These are phyloP conservation scores for Pollenia griseotomentosa DNA, from an alignment of 2,888 invertebrate genomes.

Conservation along the genomic window DNA sequence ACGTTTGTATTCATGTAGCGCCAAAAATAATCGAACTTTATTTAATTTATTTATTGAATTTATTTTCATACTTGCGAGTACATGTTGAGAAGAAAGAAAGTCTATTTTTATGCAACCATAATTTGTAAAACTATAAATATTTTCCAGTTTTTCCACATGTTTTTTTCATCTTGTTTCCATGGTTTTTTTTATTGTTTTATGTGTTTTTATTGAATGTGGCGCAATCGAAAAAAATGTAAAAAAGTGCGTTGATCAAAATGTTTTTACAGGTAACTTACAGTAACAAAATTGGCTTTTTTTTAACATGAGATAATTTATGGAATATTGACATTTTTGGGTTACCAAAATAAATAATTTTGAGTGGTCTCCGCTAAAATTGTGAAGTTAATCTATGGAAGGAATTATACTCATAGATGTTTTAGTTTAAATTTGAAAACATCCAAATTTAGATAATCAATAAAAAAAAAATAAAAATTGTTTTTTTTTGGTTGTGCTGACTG, in stretches of 20 bases:
- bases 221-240: slow-evolving; percentile 12
- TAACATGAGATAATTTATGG: slow-evolving; percentile 25
- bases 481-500: too few species aligned
- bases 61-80: too few species aligned
- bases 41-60: too few species aligned
- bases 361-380: background rate
- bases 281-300: background rate
- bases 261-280: background rate
- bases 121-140: slow-evolving; percentile 35
- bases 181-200: background rate
- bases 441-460: too few species aligned
- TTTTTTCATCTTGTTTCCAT: slow-evolving; percentile 8
- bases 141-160: slow-evolving; percentile 40
- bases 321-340: slow-evolving; percentile 35
- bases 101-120: slow-evolving; percentile 54
- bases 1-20: too few species aligned
- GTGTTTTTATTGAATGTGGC: slow-evolving; percentile 8
- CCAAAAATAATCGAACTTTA: background rate
- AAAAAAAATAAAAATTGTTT: too few species aligned
- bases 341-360: slow-evolving; percentile 25
- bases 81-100: slow-evolving; percentile 38
- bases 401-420: too few species aligned
- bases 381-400: too few species aligned
- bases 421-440: too few species aligned
- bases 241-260: slow-evolving; percentile 17